A percentile compares a stretch with the other conserved stretches of the same genome.
phyloP scores from a whole-genome alignment of 2,888 invertebrate genomes.

The Apamea monoglypha region DNA sequence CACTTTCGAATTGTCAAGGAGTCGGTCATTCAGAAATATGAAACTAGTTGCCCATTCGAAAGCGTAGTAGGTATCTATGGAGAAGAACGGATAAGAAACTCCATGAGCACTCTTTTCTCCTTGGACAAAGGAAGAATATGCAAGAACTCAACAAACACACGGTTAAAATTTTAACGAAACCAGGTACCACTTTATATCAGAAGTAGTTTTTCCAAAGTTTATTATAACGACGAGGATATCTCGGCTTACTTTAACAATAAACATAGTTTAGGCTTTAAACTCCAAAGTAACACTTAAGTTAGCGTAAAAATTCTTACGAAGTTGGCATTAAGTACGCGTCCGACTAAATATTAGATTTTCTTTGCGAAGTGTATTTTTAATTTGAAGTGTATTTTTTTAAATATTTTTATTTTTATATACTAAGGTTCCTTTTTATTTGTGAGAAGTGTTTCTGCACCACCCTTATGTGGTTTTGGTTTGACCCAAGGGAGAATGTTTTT shows the following conservation, averaged over 20 bases:
- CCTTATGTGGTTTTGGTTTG: not conserved
- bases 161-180: not conserved
- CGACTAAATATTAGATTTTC: constrained; percentile 30
- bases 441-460: too few relatives aligned
- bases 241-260: constrained; percentile 54
- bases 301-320: constrained; percentile 31
- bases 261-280: constrained; percentile 61
- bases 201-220: constrained; percentile 33
- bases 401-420: not conserved
- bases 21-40: not conserved
- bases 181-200: constrained; percentile 11
- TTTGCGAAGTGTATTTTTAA: not conserved
- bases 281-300: constrained; percentile 33
- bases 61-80: not conserved
- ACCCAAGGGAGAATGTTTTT: not conserved
- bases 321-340: constrained; percentile 13
- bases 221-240: constrained; percentile 23
- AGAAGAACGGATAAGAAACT: not conserved
- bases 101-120: not conserved
- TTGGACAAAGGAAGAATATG: not conserved
- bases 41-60: not conserved
- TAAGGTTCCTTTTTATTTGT: too few relatives aligned
- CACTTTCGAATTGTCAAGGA: not conserved
- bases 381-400: not conserved
- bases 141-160: not conserved